phyloP scores from a whole-genome alignment of 2,888 invertebrate genomes.

The Ametastegia equiseti region DNA sequence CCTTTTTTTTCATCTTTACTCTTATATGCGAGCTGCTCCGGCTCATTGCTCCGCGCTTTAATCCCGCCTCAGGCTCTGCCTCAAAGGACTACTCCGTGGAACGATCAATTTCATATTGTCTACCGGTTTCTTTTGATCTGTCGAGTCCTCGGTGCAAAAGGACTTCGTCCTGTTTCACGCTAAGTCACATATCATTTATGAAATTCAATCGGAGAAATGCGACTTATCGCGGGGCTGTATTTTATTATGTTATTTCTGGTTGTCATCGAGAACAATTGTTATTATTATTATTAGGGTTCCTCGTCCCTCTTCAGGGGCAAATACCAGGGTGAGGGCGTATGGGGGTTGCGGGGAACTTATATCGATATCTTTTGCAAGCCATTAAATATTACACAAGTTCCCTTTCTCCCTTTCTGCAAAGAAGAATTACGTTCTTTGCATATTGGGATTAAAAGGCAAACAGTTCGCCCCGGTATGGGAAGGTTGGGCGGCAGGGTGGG shows the following conservation, averaged over 20 bases:
- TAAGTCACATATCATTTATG: neutral
- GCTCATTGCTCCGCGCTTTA: constrained; percentile 7
- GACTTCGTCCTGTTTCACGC: neutral
- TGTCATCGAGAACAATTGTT: neutral
- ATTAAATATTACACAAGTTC: constrained; percentile 48
- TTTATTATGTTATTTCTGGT: neutral
- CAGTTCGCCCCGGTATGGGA: constrained; percentile 61
- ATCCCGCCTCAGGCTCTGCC: constrained; percentile 9
- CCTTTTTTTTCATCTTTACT: constrained; percentile 5
- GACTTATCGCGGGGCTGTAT: neutral
- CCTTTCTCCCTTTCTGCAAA: constrained; percentile 47
- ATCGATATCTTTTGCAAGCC: constrained; percentile 43
- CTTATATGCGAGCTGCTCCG: too few species aligned
- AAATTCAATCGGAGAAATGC: neutral
- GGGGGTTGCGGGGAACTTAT: constrained; percentile 7
- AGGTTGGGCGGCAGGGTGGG: constrained; percentile 47
- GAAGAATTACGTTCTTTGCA: constrained; percentile 73
- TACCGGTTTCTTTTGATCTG: constrained; percentile 28
- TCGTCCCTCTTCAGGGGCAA: neutral
- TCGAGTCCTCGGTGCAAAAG: neutral
- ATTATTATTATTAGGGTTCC: neutral
- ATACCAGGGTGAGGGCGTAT: constrained; percentile 29
- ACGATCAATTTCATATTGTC: constrained; percentile 26
- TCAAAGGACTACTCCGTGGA: constrained; percentile 33
- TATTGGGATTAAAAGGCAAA: constrained; percentile 74